Conservation (phyloP, 2,797 vertebrate genomes). For the Tamandua tetradactyla region DNA sequence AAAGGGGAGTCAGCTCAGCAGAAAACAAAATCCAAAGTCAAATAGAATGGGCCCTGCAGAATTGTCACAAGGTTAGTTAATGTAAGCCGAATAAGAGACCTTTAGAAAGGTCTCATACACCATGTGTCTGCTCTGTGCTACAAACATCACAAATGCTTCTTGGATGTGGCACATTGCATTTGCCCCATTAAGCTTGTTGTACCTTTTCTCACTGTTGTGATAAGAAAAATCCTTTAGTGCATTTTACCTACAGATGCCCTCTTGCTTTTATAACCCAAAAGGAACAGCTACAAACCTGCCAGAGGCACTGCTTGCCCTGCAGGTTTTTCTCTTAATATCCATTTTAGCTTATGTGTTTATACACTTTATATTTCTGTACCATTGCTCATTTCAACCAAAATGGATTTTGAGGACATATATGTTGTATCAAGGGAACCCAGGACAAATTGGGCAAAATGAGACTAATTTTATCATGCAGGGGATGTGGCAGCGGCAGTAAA, state of each 20-base stretch:
- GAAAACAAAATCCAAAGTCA: constrained; percentile 17
- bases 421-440: constrained; percentile 60
- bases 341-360: constrained; percentile 63
- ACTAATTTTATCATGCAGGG: constrained; percentile 59
- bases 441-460: constrained; percentile 61
- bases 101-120: constrained; percentile 23
- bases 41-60: neutral
- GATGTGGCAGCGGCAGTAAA: constrained; percentile 38
- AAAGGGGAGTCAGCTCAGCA: constrained; percentile 29
- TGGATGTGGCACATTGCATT: constrained; percentile 44
- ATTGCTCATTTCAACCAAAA: constrained; percentile 59
- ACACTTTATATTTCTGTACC: constrained; percentile 52
- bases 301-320: constrained; percentile 56
- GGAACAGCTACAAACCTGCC: constrained; percentile 45
- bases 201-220: constrained; percentile 32
- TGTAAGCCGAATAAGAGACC: neutral
- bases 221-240: constrained; percentile 59
- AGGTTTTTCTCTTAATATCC: constrained; percentile 67
- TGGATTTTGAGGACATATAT: constrained; percentile 57
- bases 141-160: constrained; percentile 34
- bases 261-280: constrained; percentile 63
- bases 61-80: constrained; percentile 55
- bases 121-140: neutral
- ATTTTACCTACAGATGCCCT: constrained; percentile 47
- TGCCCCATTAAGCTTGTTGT: constrained; percentile 20